Conservation (phyloP, 1,140 invertebrate species). For the Tribolium castaneum region DNA sequence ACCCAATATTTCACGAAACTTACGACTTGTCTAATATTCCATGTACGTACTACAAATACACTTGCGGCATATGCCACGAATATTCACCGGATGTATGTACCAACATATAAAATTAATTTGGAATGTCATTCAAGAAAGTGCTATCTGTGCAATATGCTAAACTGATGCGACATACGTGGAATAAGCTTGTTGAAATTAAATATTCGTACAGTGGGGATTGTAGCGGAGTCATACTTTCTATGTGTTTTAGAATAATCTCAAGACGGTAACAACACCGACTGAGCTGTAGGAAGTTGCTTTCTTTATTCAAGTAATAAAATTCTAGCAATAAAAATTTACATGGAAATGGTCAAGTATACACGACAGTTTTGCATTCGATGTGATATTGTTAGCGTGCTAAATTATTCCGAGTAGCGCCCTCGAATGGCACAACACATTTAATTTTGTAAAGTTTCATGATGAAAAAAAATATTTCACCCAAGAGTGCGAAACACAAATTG, state of each 20-base stretch:
- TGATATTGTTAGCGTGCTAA: conserved; percentile 30
- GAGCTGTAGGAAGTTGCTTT: background rate
- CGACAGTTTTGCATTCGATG: conserved; percentile 38
- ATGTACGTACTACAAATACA: background rate
- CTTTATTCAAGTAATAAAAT: conserved; percentile 28
- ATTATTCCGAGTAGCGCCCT: conserved; percentile 31
- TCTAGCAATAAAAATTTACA: conserved; percentile 40
- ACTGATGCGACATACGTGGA: background rate
- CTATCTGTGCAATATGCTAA: background rate
- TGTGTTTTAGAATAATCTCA: conserved; percentile 3
- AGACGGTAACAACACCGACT: background rate
- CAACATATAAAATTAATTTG: background rate
- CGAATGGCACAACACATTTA: conserved; percentile 26
- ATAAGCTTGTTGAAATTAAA: background rate
- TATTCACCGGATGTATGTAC: background rate
- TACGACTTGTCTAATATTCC: background rate
- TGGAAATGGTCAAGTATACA: conserved; percentile 42
- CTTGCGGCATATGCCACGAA: background rate
- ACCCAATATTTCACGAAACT: background rate
- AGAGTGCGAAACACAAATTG: conserved; percentile 21
- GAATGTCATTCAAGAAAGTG: background rate
- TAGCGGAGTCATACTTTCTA: background rate
- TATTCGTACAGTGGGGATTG: background rate
- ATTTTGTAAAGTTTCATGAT: conserved; percentile 28
- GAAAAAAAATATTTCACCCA: conserved; percentile 28